Conservation (phyloP, 2,888 invertebrate species). For the Macrosoma leucophasiata region DNA sequence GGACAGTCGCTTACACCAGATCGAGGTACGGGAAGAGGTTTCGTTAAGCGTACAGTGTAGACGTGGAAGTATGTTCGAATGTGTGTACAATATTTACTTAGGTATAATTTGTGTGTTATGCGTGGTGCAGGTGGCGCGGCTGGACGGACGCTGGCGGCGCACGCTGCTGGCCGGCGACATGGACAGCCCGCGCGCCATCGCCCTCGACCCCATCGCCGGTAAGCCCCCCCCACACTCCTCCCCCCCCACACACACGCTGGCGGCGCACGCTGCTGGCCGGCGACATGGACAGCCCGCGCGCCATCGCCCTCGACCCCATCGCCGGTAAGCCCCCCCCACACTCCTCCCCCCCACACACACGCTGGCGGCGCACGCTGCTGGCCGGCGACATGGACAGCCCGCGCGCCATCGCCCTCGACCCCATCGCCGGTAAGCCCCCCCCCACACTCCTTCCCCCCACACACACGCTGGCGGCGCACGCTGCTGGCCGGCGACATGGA, state of each 20-base stretch:
- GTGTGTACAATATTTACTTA: not conserved
- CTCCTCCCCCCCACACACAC: no score
- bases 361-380: constrained; percentile 85
- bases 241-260: no score
- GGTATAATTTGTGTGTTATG: not conserved
- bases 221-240: no score
- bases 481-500: constrained; percentile 88
- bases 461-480: no score
- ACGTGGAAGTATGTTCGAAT: not conserved
- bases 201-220: constrained; percentile 87
- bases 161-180: constrained; percentile 88
- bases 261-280: constrained; percentile 86
- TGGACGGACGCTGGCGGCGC: constrained; percentile 81
- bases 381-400: constrained; percentile 90
- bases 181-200: constrained; percentile 89
- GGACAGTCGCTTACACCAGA: constrained; percentile 88
- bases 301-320: constrained; percentile 88
- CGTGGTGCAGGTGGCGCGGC: constrained; percentile 44
- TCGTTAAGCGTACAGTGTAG: not conserved
- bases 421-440: constrained; percentile 81
- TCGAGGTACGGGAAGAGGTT: constrained; percentile 86
- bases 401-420: constrained; percentile 88
- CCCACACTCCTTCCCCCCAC: no score
- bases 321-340: no score
- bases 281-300: constrained; percentile 89